Evolutionary conservation across 2,797 vertebrate species (phyloP).

Genomic region (Diglossa cyanea): DNA sequence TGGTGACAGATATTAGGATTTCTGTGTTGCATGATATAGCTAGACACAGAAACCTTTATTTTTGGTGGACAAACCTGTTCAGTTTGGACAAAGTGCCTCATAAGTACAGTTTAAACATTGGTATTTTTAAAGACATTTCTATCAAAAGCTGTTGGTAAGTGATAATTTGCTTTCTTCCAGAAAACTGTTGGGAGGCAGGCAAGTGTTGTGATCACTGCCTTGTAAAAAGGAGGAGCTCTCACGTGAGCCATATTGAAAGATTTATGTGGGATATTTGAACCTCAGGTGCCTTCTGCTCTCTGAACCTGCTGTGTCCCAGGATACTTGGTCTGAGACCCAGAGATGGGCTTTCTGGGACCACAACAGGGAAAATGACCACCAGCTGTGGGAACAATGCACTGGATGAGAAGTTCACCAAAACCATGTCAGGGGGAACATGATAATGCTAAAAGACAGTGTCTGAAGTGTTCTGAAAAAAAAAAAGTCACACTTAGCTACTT

Average conservation of each 20-base stretch:
- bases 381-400: fast-evolving
- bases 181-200: neutral
- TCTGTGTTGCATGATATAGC: neutral
- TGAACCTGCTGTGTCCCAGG: neutral
- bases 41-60: neutral
- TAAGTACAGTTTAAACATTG: neutral
- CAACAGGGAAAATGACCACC: neutral
- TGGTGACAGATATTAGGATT: neutral
- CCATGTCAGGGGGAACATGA: fast-evolving
- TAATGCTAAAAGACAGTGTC: fast-evolving
- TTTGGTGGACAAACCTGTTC: neutral
- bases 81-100: neutral
- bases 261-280: neutral
- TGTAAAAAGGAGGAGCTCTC: neutral
- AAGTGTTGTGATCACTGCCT: neutral
- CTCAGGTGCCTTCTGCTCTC: neutral
- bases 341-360: neutral
- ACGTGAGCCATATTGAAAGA: neutral
- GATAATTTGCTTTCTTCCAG: neutral
- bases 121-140: neutral
- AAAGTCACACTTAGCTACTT: neutral
- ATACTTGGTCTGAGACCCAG: neutral
- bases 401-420: neutral
- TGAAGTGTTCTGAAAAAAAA: neutral
- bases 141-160: neutral